Conservation (phyloP, 2,797 vertebrate species). For the Apodemus agrarius region DNA sequence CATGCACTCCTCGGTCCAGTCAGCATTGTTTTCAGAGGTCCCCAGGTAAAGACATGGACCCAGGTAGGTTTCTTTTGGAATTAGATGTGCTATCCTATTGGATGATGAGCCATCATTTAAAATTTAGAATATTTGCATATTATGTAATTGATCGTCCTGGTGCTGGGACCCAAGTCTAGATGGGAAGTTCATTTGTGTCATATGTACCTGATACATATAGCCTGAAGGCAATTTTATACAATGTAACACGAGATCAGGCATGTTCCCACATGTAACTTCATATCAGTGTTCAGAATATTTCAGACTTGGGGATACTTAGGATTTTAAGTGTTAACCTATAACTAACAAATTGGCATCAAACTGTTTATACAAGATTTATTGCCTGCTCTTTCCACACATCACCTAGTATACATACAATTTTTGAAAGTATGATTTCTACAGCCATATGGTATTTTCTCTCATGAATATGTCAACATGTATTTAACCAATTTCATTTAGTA, state of each 20-base stretch:
- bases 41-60: neutral
- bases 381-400: neutral
- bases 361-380: neutral
- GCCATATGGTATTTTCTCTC: neutral
- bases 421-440: constrained; percentile 22
- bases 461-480: neutral
- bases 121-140: neutral
- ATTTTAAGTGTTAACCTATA: neutral
- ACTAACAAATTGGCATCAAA: neutral
- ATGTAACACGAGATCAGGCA: neutral
- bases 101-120: neutral
- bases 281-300: neutral
- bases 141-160: neutral
- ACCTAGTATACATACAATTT: neutral
- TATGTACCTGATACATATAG: neutral
- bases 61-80: neutral
- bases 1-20: neutral
- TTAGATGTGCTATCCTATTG: neutral
- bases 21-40: neutral
- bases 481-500: neutral
- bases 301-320: neutral
- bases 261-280: neutral
- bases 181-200: neutral
- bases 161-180: neutral
- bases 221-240: neutral